Base-by-base conservation (phyloP, 2,113 vertebrate genomes). In the Lepisosteus oculatus region DNA sequence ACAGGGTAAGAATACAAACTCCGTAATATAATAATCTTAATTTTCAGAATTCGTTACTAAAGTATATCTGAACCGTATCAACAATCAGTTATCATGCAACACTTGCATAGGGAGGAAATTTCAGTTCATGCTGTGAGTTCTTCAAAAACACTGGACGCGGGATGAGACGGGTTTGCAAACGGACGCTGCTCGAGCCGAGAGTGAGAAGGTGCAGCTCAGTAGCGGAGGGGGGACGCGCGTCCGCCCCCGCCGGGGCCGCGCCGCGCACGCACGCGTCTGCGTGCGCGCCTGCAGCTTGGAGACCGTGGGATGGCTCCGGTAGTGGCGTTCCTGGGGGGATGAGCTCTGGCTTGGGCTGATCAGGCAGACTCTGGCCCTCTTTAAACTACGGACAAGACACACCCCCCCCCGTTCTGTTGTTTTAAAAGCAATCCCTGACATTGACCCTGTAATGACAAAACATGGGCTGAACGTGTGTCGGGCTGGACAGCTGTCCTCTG, bases 51-150 rank as follows among this genome's bases (percentile, higher is more conserved):
- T 86, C 87, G 83, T 84, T 86, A 87, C 84, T 85, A 89, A 90
- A 88, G 67, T 89, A 88, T 84, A 85, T 77, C 85, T 86, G 75
- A 79, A 80, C 83, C 65, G 70, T 82, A 74, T 80, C 90, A 89
- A 88, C 74, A 89, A 90, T 87, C 87, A 79, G 87, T 84, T 85
- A 83, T 90, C 91, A 92, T 92, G 91, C 91, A 92, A 90, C 87
- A 90, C 89, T 92, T 92, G 91, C 91, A 92, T 92, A 92, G 91
- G 56, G 56, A 59, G 9, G 83, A 74, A 86, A 83, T 78, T 80
- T 71, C 75, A 81, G 86, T 4, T 85, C 89, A 91, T 91, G 90
- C 88, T 82, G 77, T 73, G 64, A 67, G 80, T 87, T 86, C 82
- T 76, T 72, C 68, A 80, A 47, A 89, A 89, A 87, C 88, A 88